These are phyloP conservation scores for Hypomecis atomaria DNA, from an alignment of 2,888 invertebrate species.

Conservation along the genomic window DNA sequence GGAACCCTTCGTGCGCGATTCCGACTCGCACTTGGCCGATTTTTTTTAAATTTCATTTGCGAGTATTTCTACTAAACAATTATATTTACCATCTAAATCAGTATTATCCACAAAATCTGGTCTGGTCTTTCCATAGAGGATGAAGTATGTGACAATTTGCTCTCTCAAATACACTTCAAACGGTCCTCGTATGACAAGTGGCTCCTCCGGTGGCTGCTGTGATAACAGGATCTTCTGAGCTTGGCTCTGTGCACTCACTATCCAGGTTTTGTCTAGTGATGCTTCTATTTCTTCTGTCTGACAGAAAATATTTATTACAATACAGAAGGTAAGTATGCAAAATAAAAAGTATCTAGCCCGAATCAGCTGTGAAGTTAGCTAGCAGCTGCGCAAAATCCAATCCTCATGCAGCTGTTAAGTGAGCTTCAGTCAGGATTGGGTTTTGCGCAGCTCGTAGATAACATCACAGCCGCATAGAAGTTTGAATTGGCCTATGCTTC, in stretches of 20 bases:
- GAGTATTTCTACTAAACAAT: too few species aligned
- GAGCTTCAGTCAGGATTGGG: too few species aligned
- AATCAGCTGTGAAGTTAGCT: too few species aligned
- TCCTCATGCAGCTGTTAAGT: too few species aligned
- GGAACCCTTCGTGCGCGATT: too few species aligned
- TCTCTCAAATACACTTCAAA: conserved; percentile 91
- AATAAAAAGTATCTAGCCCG: too few species aligned
- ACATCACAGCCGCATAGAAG: too few species aligned
- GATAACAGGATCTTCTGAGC: conserved; percentile 89
- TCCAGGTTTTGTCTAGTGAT: conserved; percentile 95
- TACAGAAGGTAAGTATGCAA: not conserved
- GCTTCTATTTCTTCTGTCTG: conserved; percentile 89
- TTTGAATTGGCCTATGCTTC: too few species aligned
- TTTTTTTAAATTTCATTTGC: too few species aligned
- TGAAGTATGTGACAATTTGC: conserved; percentile 92
- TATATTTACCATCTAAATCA: conserved; percentile 87
- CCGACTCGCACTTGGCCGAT: too few species aligned
- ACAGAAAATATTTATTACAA: conserved; percentile 52
- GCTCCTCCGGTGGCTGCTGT: conserved; percentile 84
- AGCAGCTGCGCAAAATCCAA: too few species aligned
- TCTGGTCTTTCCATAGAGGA: conserved; percentile 88
- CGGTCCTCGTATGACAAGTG: conserved; percentile 93
- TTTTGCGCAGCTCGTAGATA: too few species aligned
- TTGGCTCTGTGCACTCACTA: conserved; percentile 94
- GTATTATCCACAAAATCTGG: conserved; percentile 71